Percentiles rank a stretch among this genome's conserved stretches.
phyloP scores from a whole-genome alignment of 1,140 invertebrate genomes.

The Atta cephalotes region DNA sequence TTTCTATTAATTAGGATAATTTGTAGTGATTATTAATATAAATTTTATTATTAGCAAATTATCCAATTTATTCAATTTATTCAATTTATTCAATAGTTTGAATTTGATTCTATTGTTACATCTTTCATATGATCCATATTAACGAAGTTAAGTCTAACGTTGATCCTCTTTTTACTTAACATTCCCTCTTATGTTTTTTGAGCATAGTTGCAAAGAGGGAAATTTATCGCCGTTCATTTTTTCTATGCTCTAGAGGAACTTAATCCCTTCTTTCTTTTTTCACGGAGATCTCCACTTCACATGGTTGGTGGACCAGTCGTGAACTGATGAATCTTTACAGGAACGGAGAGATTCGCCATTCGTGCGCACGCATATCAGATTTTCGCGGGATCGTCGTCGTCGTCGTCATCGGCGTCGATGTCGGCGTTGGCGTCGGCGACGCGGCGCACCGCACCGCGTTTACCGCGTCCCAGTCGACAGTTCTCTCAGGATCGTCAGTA shows the following conservation, averaged over 20 bases:
- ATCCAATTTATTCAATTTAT: not conserved
- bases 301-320: not conserved
- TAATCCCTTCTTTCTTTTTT: not conserved
- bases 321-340: constrained; percentile 20
- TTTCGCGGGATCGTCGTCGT: constrained; percentile 70
- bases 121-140: not conserved
- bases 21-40: not conserved
- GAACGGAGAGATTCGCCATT: constrained; percentile 43
- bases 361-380: constrained; percentile 72
- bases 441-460: constrained; percentile 11
- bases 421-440: not conserved
- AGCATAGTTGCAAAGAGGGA: constrained; percentile 18
- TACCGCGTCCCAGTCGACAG: constrained; percentile 19
- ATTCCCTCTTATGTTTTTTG: not conserved
- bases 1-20: constrained; percentile 1
- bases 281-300: not conserved
- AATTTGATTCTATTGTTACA: not conserved
- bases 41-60: not conserved
- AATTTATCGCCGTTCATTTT: constrained; percentile 12
- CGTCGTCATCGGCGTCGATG: constrained; percentile 1
- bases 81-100: not conserved
- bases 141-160: not conserved
- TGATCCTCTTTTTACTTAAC: constrained; percentile 3
- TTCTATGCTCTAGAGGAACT: not conserved
- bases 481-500: constrained; percentile 66